These are phyloP conservation scores for Selene dorsalis DNA, from an alignment of 2,797 vertebrate species.

Conservation along the genomic window DNA sequence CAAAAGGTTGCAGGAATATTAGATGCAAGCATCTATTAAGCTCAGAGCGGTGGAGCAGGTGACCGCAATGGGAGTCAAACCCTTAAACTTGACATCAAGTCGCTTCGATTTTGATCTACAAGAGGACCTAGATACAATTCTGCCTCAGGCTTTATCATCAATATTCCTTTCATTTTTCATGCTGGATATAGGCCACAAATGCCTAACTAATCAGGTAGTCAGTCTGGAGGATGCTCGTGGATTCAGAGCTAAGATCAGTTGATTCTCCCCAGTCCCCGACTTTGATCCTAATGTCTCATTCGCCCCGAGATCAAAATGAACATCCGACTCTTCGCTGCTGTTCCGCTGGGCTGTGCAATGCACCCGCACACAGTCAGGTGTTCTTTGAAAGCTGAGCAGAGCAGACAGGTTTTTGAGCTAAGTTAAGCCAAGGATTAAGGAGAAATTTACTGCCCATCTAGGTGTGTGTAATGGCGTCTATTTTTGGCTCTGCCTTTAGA, in stretches of 20 bases:
- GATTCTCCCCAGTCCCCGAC: conserved; percentile 64
- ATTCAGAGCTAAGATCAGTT: conserved; percentile 70
- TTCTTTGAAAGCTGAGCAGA: conserved; percentile 69
- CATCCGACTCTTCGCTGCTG: conserved; percentile 58
- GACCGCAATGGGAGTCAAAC: conserved; percentile 22
- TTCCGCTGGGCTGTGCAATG: conserved; percentile 44
- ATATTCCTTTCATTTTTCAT: conserved; percentile 60
- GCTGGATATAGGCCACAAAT: conserved; percentile 68
- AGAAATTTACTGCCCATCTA: conserved; percentile 75
- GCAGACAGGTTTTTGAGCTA: conserved; percentile 68
- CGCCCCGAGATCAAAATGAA: conserved; percentile 69
- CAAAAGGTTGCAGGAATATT: background rate
- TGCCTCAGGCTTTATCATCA: conserved; percentile 60
- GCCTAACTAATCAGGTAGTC: conserved; percentile 71
- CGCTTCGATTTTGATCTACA: conserved; percentile 28
- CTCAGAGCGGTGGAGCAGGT: conserved; percentile 1
- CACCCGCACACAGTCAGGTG: conserved; percentile 63
- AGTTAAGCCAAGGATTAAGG: conserved; percentile 73
- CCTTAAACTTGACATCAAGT: conserved; percentile 42
- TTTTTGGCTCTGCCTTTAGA: conserved; percentile 69
- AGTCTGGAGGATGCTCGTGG: conserved; percentile 61
- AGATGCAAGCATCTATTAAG: background rate
- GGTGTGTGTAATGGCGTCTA: conserved; percentile 75
- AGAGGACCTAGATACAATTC: conserved; percentile 37
- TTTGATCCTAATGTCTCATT: conserved; percentile 78